Conservation (phyloP, 2,888 invertebrate species). For the Balanococcus diminutus region DNA sequence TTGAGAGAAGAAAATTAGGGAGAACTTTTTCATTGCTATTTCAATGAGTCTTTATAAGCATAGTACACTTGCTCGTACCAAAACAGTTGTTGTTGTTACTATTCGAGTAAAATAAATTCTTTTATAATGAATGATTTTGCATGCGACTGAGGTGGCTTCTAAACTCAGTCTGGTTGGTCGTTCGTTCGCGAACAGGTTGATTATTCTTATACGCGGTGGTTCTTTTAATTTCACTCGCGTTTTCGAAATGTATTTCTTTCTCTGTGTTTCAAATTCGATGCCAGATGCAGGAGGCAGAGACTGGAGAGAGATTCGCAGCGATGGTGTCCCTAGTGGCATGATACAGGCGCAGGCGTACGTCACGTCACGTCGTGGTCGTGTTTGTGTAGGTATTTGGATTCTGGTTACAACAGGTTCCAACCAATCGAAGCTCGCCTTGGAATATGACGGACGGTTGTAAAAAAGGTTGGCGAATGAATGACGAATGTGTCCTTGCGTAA, state of each 20-base stretch:
- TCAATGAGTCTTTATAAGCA: constrained; percentile 37
- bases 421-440: constrained; percentile 16
- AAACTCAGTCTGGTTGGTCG: constrained; percentile 52
- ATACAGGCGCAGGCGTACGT: neutral
- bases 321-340: too few species aligned
- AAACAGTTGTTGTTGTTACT: constrained; percentile 48
- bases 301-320: too few species aligned
- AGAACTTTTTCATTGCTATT: constrained; percentile 49
- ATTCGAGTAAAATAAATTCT: constrained; percentile 50
- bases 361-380: neutral
- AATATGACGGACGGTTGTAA: neutral
- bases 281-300: too few species aligned
- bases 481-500: neutral
- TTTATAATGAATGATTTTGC: constrained; percentile 54
- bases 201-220: neutral
- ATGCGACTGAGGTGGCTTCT: constrained; percentile 49
- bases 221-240: neutral
- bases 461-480: constrained; percentile 5
- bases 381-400: neutral
- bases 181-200: constrained; percentile 49
- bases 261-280: neutral
- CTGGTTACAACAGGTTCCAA: neutral
- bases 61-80: neutral
- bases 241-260: neutral
- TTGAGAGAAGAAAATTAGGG: constrained; percentile 43